Base-by-base conservation (phyloP, 2,888 invertebrate species). In the Melanostoma scalare region DNA sequence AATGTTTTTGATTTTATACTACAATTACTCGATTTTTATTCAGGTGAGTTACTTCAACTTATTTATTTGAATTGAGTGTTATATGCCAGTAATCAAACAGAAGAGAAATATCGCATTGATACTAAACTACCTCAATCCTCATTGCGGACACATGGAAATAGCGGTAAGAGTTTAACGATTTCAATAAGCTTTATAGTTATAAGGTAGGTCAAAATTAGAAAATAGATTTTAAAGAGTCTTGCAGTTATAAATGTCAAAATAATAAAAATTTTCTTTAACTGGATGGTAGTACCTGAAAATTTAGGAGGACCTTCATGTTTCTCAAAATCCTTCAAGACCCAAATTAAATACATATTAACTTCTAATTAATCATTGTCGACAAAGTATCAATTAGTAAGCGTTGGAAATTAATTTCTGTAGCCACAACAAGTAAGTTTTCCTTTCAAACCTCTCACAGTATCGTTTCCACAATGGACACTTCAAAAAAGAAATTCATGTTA, bases 1-100 rank as follows among this genome's bases (percentile, higher is more conserved):
- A 61, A 87, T 88, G 86, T 85, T 85, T 48, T 60, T 86, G 3
- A 87, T 87, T 31, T 61, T 88, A 33, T 86, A 86, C 50, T 86
- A 87, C 53, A 88, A 87, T 58, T 80, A 87, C 46, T 42, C 56
- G n/a, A 58, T 87, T 40, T 63, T 78, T 61, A 55, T 55, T 9
- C 74, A 87, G 87, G 88, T 87, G 56, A 85, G 78, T n/a, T 58
- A 31, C 31, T n/a, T 56, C 1, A 0, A 31, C 4, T 46, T 9
- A 31, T 44, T 35, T 9, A 36, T 10, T 8, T 38, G 8, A 35
- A 36, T 36, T 53, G 6, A 20, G 4, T 53, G 44, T 52, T 31
- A 30, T 1, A 56, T 53, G 5, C 35, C n/a, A 6, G 3, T 56
- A 10, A 8, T 56, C 61, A 65, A 46, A 38, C 50, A 88, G 88